A percentile compares a stretch with the other conserved stretches of the same genome.
phyloP scores from a whole-genome alignment of 1,140 invertebrate species.

The Halyomorpha halys region DNA sequence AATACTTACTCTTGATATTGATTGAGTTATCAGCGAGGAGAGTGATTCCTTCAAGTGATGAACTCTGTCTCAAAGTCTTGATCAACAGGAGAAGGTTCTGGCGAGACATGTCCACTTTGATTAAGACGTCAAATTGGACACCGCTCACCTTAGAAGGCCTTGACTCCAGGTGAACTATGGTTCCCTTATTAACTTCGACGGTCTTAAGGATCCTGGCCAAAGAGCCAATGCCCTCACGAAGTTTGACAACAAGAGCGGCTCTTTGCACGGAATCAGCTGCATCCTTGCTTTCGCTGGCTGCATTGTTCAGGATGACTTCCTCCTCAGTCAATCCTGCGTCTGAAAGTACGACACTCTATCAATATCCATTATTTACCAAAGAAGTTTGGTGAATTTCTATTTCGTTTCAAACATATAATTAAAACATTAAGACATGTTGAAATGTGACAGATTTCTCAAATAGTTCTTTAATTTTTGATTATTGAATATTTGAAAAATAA shows the following conservation, averaged over 20 bases:
- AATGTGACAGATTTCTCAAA: too few species aligned
- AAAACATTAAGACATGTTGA: too few species aligned
- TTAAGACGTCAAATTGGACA: constrained; percentile 72
- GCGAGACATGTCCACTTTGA: constrained; percentile 74
- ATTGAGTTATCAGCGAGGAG: constrained; percentile 72
- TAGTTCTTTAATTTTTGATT: too few species aligned
- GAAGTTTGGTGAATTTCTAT: too few species aligned
- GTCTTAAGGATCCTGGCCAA: constrained; percentile 78
- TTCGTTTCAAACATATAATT: too few species aligned
- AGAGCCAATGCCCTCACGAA: constrained; percentile 77
- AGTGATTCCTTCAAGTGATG: constrained; percentile 63
- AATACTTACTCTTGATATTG: constrained; percentile 56
- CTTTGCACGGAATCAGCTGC: constrained; percentile 59
- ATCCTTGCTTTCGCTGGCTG: constrained; percentile 59
- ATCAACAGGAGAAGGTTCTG: constrained; percentile 69
- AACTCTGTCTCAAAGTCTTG: constrained; percentile 68
- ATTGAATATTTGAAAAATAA: too few species aligned
- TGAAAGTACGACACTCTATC: constrained; percentile 31
- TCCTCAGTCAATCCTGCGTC: constrained; percentile 78
- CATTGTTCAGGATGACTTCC: constrained; percentile 72
- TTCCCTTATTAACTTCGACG: constrained; percentile 74
- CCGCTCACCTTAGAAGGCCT: constrained; percentile 59
- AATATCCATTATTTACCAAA: too few species aligned
- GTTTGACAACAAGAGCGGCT: constrained; percentile 65
- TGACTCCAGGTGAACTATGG: constrained; percentile 79